Evolutionary conservation across 1,140 invertebrate species (phyloP).

Genomic region (Philaenus spumarius): DNA sequence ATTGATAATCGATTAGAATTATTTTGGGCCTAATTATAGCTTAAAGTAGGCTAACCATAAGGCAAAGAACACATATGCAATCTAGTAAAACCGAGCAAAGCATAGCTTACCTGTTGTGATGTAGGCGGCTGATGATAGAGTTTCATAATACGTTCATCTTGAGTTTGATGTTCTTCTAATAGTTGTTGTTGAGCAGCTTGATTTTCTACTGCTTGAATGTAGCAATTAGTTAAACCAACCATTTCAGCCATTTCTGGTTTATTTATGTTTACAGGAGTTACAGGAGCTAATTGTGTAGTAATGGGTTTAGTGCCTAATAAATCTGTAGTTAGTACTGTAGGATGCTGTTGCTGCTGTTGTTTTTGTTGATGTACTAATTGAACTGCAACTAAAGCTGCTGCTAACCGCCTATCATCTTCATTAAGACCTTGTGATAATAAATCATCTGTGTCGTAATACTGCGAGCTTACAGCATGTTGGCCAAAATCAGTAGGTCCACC

Average conservation of each 20-base stretch:
- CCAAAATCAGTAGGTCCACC: constrained; percentile 40
- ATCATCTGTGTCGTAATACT: constrained; percentile 45
- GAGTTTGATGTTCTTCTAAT: constrained; percentile 19
- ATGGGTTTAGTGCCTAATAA: constrained; percentile 15
- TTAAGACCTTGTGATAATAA: constrained; percentile 41
- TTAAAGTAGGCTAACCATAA: no score
- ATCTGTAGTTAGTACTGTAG: neutral
- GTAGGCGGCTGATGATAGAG: constrained; percentile 24
- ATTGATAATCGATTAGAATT: no score
- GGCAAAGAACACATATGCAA: no score
- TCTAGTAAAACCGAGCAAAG: no score
- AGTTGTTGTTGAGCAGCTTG: constrained; percentile 24
- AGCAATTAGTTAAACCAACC: constrained; percentile 30
- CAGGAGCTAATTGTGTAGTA: no score
- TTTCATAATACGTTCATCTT: constrained; percentile 26
- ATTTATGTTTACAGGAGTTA: constrained; percentile 21
- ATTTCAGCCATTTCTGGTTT: constrained; percentile 28
- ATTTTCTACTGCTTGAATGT: constrained; percentile 31
- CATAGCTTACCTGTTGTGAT: constrained; percentile 1
- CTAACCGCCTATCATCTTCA: constrained; percentile 45
- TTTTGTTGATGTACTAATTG: constrained; percentile 47
- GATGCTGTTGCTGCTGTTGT: constrained; percentile 37
- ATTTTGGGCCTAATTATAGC: no score
- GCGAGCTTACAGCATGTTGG: constrained; percentile 37
- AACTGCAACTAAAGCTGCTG: constrained; percentile 45